phyloP scores from a whole-genome alignment of 2,113 vertebrate genomes.

The Copsychus sechellarum region DNA sequence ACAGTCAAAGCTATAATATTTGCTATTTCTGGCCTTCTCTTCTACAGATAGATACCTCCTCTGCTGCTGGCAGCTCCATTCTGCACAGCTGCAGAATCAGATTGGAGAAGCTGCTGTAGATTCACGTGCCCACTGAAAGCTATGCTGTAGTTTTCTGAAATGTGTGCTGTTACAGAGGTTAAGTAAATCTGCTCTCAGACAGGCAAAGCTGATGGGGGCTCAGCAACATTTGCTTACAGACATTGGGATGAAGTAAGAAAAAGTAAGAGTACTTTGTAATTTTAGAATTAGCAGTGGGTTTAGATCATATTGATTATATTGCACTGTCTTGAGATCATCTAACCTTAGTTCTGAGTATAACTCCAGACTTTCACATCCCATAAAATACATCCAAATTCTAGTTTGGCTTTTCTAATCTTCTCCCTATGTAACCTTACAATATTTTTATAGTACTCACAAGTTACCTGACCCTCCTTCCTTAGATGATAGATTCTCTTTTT shows the following conservation, averaged over 20 bases:
- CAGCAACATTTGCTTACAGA: background rate
- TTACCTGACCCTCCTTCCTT: background rate
- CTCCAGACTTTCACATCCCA: background rate
- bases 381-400: background rate
- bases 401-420: background rate
- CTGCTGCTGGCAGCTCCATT: background rate
- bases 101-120: background rate
- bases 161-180: background rate
- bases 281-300: background rate
- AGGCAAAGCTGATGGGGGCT: background rate
- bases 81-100: background rate
- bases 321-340: background rate
- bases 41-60: fast-evolving
- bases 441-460: fast-evolving
- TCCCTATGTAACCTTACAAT: background rate
- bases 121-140: background rate
- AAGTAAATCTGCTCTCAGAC: background rate
- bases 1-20: background rate
- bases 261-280: background rate
- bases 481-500: background rate
- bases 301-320: background rate
- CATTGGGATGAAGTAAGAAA: background rate
- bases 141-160: background rate
- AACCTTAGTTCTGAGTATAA: background rate
- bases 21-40: background rate